Evolutionary conservation across 2,113 vertebrate species (phyloP).

Genomic region (Gila orcuttii): DNA sequence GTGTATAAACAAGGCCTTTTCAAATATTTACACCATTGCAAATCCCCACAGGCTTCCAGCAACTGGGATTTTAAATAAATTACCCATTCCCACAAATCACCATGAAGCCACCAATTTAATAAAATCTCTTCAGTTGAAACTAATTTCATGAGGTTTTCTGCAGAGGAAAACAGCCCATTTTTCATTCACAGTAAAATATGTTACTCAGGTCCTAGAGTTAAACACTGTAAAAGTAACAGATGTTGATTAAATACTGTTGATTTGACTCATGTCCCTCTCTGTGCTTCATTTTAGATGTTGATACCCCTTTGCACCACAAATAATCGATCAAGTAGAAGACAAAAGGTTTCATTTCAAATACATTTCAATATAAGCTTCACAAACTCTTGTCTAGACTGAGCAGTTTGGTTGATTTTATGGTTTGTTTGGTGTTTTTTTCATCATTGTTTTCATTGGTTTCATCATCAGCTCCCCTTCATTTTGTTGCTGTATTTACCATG

Average conservation of each 20-base stretch:
- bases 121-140: slow-evolving; percentile 22
- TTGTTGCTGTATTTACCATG: not conserved
- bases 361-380: not conserved
- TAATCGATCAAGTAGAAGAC: not conserved
- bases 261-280: not conserved
- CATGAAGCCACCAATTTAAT: slow-evolving; percentile 3
- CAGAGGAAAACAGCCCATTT: not conserved
- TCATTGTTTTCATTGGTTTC: not conserved
- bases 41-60: not conserved
- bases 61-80: slow-evolving; percentile 12
- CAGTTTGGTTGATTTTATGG: not conserved
- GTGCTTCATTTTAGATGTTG: not conserved
- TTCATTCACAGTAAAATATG: slow-evolving; percentile 7
- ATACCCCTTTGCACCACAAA: not conserved
- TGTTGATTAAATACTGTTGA: not conserved
- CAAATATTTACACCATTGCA: slow-evolving; percentile 3
- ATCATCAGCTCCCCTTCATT: not conserved
- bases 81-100: slow-evolving; percentile 7
- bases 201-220: not conserved
- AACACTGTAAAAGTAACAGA: not conserved
- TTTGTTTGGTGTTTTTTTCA: not conserved
- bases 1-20: slow-evolving; percentile 13
- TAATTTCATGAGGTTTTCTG: slow-evolving; percentile 3
- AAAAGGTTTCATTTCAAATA: not conserved
- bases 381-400: not conserved